A percentile compares a stretch with the other conserved stretches of the same genome.
Conservation (phyloP, 2,797 vertebrate genomes). For the Coendou prehensilis region DNA sequence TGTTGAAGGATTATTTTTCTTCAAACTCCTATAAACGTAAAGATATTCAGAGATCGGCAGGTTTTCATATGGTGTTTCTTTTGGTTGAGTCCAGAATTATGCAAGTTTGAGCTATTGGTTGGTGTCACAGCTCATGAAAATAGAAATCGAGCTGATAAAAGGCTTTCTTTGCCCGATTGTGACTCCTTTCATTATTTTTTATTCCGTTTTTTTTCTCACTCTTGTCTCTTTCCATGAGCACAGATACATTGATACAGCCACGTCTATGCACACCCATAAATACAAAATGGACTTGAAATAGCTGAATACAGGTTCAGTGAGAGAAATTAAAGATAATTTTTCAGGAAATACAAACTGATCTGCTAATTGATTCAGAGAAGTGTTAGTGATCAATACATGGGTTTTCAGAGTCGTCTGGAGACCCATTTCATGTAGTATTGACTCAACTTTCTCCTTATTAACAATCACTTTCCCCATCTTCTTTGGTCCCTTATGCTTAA, state of each 20-base stretch:
- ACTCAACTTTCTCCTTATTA: not conserved
- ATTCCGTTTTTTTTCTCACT: not conserved
- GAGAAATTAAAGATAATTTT: conserved; percentile 17
- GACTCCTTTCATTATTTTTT: not conserved
- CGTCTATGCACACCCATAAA: not conserved
- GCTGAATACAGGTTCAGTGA: not conserved
- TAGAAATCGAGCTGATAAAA: not conserved
- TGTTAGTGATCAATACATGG: not conserved
- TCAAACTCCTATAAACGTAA: not conserved
- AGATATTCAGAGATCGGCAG: not conserved
- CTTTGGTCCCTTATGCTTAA: not conserved
- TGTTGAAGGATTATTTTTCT: not conserved
- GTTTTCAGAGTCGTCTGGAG: conserved; percentile 3
- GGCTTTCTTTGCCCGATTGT: not conserved
- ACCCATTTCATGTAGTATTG: not conserved
- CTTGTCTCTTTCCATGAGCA: not conserved
- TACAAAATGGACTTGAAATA: not conserved
- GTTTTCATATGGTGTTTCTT: not conserved
- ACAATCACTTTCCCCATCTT: not conserved
- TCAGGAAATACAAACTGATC: not conserved
- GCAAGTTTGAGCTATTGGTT: not conserved
- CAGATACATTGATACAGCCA: not conserved
- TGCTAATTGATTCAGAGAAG: conserved; percentile 22
- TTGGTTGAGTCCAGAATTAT: not conserved
- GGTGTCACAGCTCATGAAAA: not conserved